Conservation (phyloP, 2,888 invertebrate species). For the Cephus rjabovi region DNA sequence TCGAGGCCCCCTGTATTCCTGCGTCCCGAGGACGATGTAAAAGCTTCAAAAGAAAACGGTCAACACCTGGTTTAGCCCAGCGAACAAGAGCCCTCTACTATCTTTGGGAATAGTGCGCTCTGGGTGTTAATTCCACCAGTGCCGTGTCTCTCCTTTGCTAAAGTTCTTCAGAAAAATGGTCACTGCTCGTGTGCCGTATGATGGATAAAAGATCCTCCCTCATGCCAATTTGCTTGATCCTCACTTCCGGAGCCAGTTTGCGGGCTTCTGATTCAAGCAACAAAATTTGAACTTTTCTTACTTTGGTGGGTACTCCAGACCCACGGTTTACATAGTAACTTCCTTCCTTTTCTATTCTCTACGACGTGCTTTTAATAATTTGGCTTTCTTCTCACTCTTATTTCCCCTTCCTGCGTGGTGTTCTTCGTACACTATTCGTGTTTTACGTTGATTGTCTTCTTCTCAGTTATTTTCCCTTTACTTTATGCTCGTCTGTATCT, state of each 20-base stretch:
- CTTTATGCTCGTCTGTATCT: background rate
- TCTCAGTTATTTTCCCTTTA: background rate
- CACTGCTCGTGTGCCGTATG: constrained; percentile 83
- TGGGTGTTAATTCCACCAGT: background rate
- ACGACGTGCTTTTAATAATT: background rate
- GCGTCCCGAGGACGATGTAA: background rate
- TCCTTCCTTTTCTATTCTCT: background rate
- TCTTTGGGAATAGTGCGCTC: background rate
- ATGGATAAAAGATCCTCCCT: constrained; percentile 80
- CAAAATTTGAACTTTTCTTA: background rate
- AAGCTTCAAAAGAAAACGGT: background rate
- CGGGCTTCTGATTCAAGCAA: constrained; percentile 43
- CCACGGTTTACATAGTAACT: constrained; percentile 24
- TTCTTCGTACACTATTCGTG: background rate
- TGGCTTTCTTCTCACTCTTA: background rate
- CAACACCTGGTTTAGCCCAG: constrained; percentile 10
- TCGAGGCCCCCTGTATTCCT: constrained; percentile 17
- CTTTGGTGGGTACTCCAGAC: background rate
- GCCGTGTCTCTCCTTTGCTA: constrained; percentile 40
- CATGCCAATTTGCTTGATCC: constrained; percentile 78
- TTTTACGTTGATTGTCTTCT: background rate
- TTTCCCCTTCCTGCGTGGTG: background rate
- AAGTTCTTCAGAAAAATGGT: constrained; percentile 79
- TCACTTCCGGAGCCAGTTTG: constrained; percentile 73
- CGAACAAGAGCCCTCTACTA: constrained; percentile 24